Evolutionary conservation across 2,888 invertebrate species (phyloP).

Genomic region (Crioceris asparagi): DNA sequence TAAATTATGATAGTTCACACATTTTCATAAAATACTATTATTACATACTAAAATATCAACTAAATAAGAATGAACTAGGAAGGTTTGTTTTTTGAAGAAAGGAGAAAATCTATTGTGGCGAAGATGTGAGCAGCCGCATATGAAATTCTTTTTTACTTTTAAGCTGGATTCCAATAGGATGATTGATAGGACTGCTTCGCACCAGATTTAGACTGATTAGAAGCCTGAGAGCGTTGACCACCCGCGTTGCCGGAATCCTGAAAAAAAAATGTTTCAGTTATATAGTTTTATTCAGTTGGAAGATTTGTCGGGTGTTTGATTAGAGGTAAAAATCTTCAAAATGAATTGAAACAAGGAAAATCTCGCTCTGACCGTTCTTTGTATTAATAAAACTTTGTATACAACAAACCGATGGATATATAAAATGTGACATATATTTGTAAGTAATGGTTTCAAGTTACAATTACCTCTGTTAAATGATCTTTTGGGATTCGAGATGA

Average conservation of each 20-base stretch:
- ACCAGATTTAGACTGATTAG: constrained; percentile 45
- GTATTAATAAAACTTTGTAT: too few relatives aligned
- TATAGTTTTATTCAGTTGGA: too few relatives aligned
- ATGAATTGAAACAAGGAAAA: too few relatives aligned
- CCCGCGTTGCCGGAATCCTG: constrained; percentile 46
- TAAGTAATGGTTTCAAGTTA: too few relatives aligned
- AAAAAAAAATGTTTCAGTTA: constrained; percentile 11
- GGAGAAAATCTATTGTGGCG: constrained; percentile 20
- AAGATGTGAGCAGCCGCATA: constrained; percentile 23
- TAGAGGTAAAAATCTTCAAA: too few relatives aligned
- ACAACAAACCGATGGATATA: too few relatives aligned
- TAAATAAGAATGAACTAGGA: constrained; percentile 15
- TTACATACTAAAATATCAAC: constrained; percentile 22
- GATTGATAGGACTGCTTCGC: constrained; percentile 53
- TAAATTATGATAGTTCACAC: constrained; percentile 25
- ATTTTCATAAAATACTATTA: constrained; percentile 20
- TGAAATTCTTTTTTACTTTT: constrained; percentile 25
- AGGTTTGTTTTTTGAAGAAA: constrained; percentile 12
- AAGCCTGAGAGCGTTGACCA: constrained; percentile 40
- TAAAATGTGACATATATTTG: too few relatives aligned
- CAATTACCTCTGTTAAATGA: too few relatives aligned
- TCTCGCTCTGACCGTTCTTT: too few relatives aligned
- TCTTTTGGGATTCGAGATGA: too few relatives aligned
- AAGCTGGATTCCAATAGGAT: constrained; percentile 56
- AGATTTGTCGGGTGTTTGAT: too few relatives aligned